Evolutionary conservation across 64 coral and sea anemone species (phyloP).

Genomic region (Actinia equina): DNA sequence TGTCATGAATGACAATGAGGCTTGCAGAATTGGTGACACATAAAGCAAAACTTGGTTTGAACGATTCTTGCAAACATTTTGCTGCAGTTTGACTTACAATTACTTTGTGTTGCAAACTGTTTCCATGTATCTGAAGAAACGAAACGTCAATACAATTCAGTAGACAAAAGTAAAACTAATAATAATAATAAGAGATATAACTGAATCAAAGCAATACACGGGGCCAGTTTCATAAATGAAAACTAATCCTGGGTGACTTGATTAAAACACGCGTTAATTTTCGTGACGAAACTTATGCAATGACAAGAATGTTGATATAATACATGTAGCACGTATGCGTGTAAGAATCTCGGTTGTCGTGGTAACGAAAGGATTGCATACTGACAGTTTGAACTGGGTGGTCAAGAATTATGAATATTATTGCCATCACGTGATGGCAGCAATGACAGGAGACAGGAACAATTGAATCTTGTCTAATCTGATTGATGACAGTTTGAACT

Average conservation of each 20-base stretch:
- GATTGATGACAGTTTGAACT: too few species aligned
- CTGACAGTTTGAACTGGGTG: not conserved
- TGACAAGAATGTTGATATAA: slow-evolving; percentile 22
- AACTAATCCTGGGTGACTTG: not conserved
- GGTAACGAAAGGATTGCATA: not conserved
- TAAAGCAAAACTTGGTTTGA: not conserved
- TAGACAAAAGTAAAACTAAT: not conserved
- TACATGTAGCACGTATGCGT: slow-evolving; percentile 22
- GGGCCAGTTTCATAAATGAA: not conserved
- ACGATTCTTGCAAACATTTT: not conserved
- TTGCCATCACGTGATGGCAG: too few species aligned
- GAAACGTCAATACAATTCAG: slow-evolving; percentile 6
- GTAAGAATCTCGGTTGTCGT: slow-evolving; percentile 11
- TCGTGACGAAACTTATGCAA: not conserved
- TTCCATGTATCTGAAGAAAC: slow-evolving; percentile 21
- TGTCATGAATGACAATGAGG: not conserved
- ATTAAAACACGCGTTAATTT: not conserved
- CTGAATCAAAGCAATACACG: not conserved
- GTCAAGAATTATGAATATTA: not conserved
- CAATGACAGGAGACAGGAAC: too few species aligned
- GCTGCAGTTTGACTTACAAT: slow-evolving; percentile 34
- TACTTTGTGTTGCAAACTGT: not conserved
- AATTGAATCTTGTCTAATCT: too few species aligned
- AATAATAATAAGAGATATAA: not conserved
- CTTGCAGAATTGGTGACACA: not conserved